Evolutionary conservation across 2,888 invertebrate genomes (phyloP).

Genomic region (Macrosiphum euphorbiae): DNA sequence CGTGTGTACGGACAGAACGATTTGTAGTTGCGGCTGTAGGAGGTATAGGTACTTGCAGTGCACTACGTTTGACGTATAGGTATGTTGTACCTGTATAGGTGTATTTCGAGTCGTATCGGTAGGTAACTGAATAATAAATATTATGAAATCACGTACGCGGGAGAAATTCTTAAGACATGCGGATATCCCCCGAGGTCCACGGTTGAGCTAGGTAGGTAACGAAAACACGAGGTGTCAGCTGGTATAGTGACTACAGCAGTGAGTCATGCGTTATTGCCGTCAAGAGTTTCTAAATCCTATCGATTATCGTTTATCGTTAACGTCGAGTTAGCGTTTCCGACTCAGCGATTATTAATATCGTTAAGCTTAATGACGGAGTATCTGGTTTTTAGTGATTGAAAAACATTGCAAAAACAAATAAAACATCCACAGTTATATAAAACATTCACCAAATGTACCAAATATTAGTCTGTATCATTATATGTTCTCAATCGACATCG

Average conservation of each 20-base stretch:
- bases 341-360: neutral
- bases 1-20: neutral
- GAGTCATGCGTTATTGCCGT: neutral
- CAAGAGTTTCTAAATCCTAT: conserved; percentile 31
- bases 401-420: neutral
- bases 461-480: neutral
- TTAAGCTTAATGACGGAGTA: neutral
- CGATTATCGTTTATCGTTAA: neutral
- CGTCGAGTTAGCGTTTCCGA: neutral
- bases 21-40: neutral
- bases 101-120: neutral
- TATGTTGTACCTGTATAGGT: too few species aligned
- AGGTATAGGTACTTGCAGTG: too few species aligned
- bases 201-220: neutral
- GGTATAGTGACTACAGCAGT: neutral
- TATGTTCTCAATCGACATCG: neutral
- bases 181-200: neutral
- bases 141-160: neutral
- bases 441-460: neutral
- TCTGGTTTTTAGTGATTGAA: neutral
- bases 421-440: neutral
- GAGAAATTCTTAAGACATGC: conserved; percentile 26
- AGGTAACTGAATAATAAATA: conserved; percentile 6
- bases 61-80: too few species aligned
- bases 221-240: conserved; percentile 5